phyloP scores from a whole-genome alignment of 2,113 vertebrate species.

The Periophthalmodon schlosseri region DNA sequence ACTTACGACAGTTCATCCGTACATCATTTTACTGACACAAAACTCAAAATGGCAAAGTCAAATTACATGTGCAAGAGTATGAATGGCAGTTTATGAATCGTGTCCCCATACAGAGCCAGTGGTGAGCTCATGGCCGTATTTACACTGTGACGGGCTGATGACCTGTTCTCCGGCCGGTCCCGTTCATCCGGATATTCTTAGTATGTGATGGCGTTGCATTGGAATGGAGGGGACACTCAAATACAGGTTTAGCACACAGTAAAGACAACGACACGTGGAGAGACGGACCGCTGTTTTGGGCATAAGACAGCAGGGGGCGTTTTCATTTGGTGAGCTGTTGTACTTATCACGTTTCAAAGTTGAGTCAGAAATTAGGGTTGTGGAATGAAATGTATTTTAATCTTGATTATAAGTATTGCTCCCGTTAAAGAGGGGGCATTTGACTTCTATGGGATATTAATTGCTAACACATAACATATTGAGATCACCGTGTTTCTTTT shows the following conservation, averaged over 20 bases:
- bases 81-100: conserved; percentile 35
- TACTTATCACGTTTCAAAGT: no score
- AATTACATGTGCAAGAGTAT: conserved; percentile 52
- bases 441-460: no score
- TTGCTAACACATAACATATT: no score
- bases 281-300: conserved; percentile 15
- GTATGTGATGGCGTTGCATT: conserved; percentile 44
- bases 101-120: not conserved
- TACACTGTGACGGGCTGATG: conserved; percentile 27
- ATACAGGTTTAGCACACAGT: conserved; percentile 22
- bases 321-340: no score
- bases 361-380: no score
- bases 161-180: conserved; percentile 45
- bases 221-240: conserved; percentile 53
- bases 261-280: conserved; percentile 10
- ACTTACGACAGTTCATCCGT: conserved; percentile 16
- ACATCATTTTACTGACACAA: conserved; percentile 34
- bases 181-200: conserved; percentile 39
- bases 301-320: not conserved
- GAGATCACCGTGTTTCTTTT: no score
- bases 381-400: no score
- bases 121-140: conserved; percentile 38
- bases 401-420: no score
- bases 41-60: conserved; percentile 34
- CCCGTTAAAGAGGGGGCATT: no score